Percentiles rank a stretch among this genome's conserved stretches.
Evolutionary conservation across 2,888 invertebrate genomes (phyloP).

Genomic region (Temnothorax ravouxi): DNA sequence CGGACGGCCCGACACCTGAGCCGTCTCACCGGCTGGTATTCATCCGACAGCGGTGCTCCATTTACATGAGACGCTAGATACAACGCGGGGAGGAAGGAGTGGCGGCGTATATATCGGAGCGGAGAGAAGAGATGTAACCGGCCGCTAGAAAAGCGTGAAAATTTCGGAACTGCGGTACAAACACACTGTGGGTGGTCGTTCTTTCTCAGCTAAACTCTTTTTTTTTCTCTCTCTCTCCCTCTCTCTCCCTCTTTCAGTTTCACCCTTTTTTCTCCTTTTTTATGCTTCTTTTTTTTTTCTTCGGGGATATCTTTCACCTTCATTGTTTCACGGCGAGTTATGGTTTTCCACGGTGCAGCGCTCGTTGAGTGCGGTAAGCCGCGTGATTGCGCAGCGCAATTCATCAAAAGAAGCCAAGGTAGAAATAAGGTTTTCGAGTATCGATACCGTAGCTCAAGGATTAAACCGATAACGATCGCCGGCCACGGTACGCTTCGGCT

Average conservation of each 20-base stretch:
- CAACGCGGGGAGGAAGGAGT: constrained; percentile 37
- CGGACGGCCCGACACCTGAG: constrained; percentile 65
- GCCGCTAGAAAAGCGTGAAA: constrained; percentile 75
- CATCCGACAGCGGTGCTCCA: constrained; percentile 62
- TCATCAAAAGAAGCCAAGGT: constrained; percentile 48
- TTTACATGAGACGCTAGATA: constrained; percentile 67
- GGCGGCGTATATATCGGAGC: background rate
- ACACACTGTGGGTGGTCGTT: constrained; percentile 68
- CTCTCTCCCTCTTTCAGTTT: background rate
- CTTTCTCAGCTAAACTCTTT: constrained; percentile 46
- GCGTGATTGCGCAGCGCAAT: constrained; percentile 51
- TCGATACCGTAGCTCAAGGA: constrained; percentile 43
- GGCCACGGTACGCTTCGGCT: constrained; percentile 31
- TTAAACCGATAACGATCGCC: constrained; percentile 48
- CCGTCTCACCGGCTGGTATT: constrained; percentile 53
- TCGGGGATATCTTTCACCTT: constrained; percentile 62
- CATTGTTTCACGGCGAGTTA: constrained; percentile 69
- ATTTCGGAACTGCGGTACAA: constrained; percentile 73
- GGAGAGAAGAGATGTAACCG: constrained; percentile 36
- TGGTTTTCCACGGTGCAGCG: constrained; percentile 38
- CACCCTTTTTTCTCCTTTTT: background rate
- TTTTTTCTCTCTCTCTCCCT: background rate
- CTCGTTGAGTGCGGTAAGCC: background rate
- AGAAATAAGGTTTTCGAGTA: constrained; percentile 29
- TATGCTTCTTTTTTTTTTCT: background rate